Conservation (phyloP, 2,888 invertebrate genomes). For the Melangyna quadrimaculata region DNA sequence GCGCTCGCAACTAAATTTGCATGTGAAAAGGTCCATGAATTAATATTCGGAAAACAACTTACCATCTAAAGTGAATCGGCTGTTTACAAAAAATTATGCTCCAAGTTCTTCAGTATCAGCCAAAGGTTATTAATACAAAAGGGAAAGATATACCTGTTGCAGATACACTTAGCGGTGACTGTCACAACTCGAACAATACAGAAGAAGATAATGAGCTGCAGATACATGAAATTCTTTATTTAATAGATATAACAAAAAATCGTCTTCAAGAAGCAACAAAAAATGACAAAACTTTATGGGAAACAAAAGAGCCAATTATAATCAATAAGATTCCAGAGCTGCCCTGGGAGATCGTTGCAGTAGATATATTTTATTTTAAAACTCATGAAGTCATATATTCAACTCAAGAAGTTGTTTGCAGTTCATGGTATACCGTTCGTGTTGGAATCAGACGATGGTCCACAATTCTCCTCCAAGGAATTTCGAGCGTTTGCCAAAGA, state of each 20-base stretch:
- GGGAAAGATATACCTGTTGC: slow-evolving; percentile 73
- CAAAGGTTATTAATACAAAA: slow-evolving; percentile 68
- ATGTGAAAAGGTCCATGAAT: slow-evolving; percentile 73
- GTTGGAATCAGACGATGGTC: no score
- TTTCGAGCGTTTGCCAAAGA: no score
- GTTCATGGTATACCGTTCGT: no score
- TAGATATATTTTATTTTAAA: slow-evolving; percentile 39
- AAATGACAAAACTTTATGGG: slow-evolving; percentile 18
- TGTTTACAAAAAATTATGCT: slow-evolving; percentile 72
- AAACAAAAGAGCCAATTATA: slow-evolving; percentile 15
- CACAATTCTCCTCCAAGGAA: no score
- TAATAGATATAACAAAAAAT: slow-evolving; percentile 17
- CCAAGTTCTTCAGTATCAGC: slow-evolving; percentile 68
- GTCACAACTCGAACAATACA: slow-evolving; percentile 4
- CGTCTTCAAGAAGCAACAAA: slow-evolving; percentile 13
- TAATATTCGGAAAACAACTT: slow-evolving; percentile 28
- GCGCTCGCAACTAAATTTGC: slow-evolving; percentile 27
- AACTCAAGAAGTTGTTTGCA: no score
- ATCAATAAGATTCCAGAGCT: slow-evolving; percentile 18
- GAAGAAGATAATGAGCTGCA: slow-evolving; percentile 43
- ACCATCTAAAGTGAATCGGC: slow-evolving; percentile 72
- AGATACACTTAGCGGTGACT: slow-evolving; percentile 59
- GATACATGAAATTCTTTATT: slow-evolving; percentile 4
- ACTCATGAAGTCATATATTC: no score
- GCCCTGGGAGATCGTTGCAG: slow-evolving; percentile 34